Evolutionary conservation across 2,113 vertebrate species (phyloP).

Genomic region (Callipepla californica): DNA sequence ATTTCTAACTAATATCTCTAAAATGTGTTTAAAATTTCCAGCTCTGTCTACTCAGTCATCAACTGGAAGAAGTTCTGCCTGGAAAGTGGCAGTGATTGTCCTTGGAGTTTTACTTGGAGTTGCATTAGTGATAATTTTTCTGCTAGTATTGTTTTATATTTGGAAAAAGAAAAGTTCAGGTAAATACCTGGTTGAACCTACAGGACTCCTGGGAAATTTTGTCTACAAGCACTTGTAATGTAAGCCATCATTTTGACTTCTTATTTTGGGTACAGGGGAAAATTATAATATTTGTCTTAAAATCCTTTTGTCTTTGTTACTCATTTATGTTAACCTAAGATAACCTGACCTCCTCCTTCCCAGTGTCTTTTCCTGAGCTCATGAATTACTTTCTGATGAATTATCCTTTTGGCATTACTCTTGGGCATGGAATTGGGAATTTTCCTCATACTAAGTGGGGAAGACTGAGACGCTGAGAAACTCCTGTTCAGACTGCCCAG

Average conservation of each 20-base stretch:
- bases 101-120: slow-evolving; percentile 69
- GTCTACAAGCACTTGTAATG: slow-evolving; percentile 2
- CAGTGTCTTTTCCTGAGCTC: not conserved
- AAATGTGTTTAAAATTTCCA: slow-evolving; percentile 59
- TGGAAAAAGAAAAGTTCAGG: slow-evolving; percentile 2
- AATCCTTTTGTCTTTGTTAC: not conserved
- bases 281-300: not conserved
- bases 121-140: slow-evolving; percentile 14
- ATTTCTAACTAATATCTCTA: slow-evolving; percentile 9
- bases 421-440: not conserved
- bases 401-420: not conserved
- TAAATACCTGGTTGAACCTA: slow-evolving; percentile 34
- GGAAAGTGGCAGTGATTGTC: slow-evolving; percentile 71
- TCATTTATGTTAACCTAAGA: not conserved
- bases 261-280: not conserved
- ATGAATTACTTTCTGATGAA: not conserved
- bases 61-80: not conserved
- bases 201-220: slow-evolving; percentile 36
- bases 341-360: not conserved
- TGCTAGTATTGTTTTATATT: not conserved
- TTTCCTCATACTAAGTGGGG: not conserved
- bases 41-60: not conserved
- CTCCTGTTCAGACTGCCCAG: not conserved
- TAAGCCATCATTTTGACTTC: not conserved
- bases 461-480: not conserved